Base-by-base conservation (phyloP, 23 tunicate species). In the Ciona savignyi region DNA sequence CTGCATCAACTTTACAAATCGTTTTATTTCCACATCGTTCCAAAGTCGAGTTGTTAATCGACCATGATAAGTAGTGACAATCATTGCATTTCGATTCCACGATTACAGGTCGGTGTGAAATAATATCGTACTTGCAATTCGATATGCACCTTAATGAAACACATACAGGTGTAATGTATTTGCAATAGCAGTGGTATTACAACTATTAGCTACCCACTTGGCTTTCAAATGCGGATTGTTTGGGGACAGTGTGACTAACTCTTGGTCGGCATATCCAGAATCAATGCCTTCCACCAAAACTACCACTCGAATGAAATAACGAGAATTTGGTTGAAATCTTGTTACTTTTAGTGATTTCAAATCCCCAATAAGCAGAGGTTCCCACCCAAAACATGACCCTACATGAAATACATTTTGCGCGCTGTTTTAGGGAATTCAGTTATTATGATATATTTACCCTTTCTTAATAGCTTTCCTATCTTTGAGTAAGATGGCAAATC, bases 361-460 rank as follows among this genome's bases (percentile, higher is more conserved):
- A 6, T 6, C 56, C 56, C 56, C 56, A 42, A 42, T 42, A 9
- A 42, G 15, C 56, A 42, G 56, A 42, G 56, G 56, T 9, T 42
- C 56, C 56, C 56, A 42, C 56, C 56, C 56, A 42, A 42, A 42
- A 15, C 56, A 42, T 42, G 56, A 42, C 56, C 56, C 56, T 42
- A 42, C 9, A 42, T 42, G 15, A 42, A 42, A n/a, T n/a, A n/a
- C n/a, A n/a, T n/a, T n/a, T n/a, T n/a, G n/a, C n/a, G n/a, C n/a
- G n/a, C n/a, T n/a, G n/a, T n/a, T n/a, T n/a, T n/a, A n/a, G n/a
- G n/a, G n/a, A n/a, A n/a, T n/a, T n/a, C n/a, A n/a, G n/a, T n/a
- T n/a, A n/a, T n/a, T n/a, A n/a, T n/a, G n/a, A n/a, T n/a, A n/a
- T n/a, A n/a, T n/a, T n/a, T n/a, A 42, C 56, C 56, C 15, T 42